Conservation (phyloP, 2,113 vertebrate genomes). For the Eupsittula cactorum region DNA sequence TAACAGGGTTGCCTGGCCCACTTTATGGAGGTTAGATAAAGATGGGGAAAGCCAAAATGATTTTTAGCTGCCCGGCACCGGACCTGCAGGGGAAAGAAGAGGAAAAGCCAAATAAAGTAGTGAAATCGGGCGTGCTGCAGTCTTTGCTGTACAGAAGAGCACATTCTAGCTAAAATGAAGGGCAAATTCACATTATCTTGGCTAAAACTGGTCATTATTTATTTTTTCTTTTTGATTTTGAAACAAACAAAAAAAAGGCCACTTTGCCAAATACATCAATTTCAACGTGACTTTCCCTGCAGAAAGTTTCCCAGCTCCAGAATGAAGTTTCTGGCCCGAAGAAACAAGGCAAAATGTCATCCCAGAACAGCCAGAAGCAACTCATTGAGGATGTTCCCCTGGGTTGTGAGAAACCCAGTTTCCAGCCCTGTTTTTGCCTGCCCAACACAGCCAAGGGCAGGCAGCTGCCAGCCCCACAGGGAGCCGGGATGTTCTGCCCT, state of each 20-base stretch:
- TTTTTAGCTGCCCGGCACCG: conserved; percentile 2
- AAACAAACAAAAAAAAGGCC: not conserved
- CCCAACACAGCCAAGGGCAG: rapidly evolving
- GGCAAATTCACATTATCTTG: not conserved
- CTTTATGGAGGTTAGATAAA: conserved; percentile 45
- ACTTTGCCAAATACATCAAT: not conserved
- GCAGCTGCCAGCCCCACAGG: not conserved
- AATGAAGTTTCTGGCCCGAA: not conserved
- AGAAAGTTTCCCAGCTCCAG: not conserved
- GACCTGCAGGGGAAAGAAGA: not conserved
- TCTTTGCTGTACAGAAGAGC: not conserved
- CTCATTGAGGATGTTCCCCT: not conserved
- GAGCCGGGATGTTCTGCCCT: not conserved
- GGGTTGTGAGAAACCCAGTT: not conserved
- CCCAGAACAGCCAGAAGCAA: not conserved
- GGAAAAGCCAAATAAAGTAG: not conserved
- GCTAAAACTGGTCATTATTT: not conserved
- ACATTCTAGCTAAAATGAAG: not conserved
- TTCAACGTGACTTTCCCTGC: not conserved
- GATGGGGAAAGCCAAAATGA: conserved; percentile 11
- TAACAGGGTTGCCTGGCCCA: conserved; percentile 1
- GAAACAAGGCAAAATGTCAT: not conserved
- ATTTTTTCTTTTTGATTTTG: not conserved
- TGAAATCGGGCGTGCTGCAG: not conserved
- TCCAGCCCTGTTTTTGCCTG: not conserved